phyloP scores from a whole-genome alignment of 2,113 vertebrate species.

The Terrapene triunguis region DNA sequence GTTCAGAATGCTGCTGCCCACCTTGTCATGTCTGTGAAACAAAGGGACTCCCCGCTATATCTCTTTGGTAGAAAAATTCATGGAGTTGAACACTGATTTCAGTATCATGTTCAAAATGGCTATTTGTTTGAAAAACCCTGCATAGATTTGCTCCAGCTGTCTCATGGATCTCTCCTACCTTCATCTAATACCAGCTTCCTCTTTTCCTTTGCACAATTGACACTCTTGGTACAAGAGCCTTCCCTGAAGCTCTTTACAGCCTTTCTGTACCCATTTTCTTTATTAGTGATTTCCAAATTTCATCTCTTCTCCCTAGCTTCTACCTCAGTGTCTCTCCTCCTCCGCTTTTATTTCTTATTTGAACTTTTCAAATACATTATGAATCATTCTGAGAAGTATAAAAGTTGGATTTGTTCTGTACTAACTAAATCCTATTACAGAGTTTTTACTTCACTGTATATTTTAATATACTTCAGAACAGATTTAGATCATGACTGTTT shows the following conservation, averaged over 20 bases:
- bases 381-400: background rate
- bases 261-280: background rate
- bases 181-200: background rate
- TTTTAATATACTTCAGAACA: background rate
- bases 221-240: background rate
- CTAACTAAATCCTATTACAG: background rate
- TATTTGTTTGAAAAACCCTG: background rate
- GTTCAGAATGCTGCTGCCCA: background rate
- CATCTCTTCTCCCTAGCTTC: background rate
- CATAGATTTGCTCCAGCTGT: background rate
- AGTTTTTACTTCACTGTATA: background rate
- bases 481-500: background rate
- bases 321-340: background rate
- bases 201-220: background rate
- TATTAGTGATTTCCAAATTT: background rate
- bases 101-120: background rate
- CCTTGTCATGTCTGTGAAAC: background rate
- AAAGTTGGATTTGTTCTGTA: background rate
- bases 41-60: background rate
- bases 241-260: background rate
- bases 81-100: background rate
- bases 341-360: background rate
- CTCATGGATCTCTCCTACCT: background rate
- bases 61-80: background rate
- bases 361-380: background rate